Percentiles rank a stretch among this genome's conserved stretches.
These are phyloP conservation scores for Portevinia maculata DNA, from an alignment of 2,888 invertebrate genomes.

Conservation along the genomic window DNA sequence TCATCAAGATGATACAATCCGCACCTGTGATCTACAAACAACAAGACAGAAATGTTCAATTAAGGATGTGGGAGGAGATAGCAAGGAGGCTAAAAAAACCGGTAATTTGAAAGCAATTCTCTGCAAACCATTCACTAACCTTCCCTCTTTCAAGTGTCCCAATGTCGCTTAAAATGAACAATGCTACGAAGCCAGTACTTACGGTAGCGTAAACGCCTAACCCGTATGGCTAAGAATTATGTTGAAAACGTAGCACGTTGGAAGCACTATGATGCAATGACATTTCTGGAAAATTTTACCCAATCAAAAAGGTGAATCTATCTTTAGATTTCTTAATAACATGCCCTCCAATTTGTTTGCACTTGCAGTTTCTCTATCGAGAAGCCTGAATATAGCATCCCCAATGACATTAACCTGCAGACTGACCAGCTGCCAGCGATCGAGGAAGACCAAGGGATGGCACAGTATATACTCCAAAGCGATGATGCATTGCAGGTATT, in stretches of 20 bases:
- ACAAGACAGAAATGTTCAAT: conserved; percentile 79
- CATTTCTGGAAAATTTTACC: conserved; percentile 79
- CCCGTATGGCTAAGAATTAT: conserved; percentile 72
- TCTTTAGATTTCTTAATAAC: background rate
- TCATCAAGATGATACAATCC: conserved; percentile 79
- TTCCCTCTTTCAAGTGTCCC: conserved; percentile 76
- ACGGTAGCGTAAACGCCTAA: conserved; percentile 80
- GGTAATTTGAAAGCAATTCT: conserved; percentile 68
- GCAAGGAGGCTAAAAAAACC: conserved; percentile 80
- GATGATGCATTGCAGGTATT: conserved; percentile 35
- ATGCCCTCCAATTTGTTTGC: background rate
- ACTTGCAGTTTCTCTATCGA: background rate
- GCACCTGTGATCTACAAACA: conserved; percentile 80
- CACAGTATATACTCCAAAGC: too few species aligned
- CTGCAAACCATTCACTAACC: too few species aligned
- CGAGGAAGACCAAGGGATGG: conserved; percentile 12
- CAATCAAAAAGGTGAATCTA: conserved; percentile 79
- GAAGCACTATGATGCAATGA: conserved; percentile 81
- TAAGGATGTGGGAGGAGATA: conserved; percentile 81
- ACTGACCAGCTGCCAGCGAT: background rate
- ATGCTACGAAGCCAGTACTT: conserved; percentile 81
- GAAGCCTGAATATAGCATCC: too few species aligned
- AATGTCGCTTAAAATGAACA: conserved; percentile 81
- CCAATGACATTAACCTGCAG: too few species aligned
- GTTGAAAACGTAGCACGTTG: conserved; percentile 77